Base-by-base conservation (phyloP, 2,888 invertebrate species). In the Timandra comae region DNA sequence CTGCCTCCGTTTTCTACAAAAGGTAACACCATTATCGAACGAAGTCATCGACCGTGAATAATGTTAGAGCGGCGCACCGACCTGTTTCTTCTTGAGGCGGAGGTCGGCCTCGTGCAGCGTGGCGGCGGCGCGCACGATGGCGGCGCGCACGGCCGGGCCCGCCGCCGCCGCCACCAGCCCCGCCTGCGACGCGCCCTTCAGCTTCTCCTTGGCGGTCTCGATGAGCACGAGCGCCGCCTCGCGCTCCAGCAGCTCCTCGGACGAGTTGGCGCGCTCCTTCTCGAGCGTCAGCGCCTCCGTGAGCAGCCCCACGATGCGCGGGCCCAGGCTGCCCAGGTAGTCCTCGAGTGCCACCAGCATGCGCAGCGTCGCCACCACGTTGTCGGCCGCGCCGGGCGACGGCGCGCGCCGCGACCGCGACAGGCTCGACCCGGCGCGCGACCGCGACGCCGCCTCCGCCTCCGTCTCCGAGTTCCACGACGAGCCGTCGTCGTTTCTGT, bases 131-230 rank as follows among this genome's bases (percentile, higher is more conserved):
- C 93, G 91, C 60, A 91, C 90, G 41, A 95, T 90, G 30, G 93
- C 92, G 38, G 88, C 88, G 56, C 93, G 91, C 35, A 91, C 91
- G 23, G 94, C 91, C 88, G 86, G 36, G n/a, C n/a, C 91, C 89
- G 42, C 93, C 92, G 48, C 78, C 33, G 63, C 49, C 41, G 84
- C 68, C 43, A 89, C 82, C 43, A 92, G 89, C 32, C 91, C 91
- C 13, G 93, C 92, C 57, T 92, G 89, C 37, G 91, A 72, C 31
- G 92, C 91, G 27, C 93, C 93, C 68, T 93, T 93, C 27, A 96
- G 77, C 70, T 95, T 95, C 70, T 95, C 95, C 58, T 94, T 95
- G 0, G 92, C 91, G 0, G 94, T 94, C 77, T 95, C 95, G 43
- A 96, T 89, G 45, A 95, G 81, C 0, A 93, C 93, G 50, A 90